Conservation (phyloP, 2,113 vertebrate species). For the Hylia prasina region DNA sequence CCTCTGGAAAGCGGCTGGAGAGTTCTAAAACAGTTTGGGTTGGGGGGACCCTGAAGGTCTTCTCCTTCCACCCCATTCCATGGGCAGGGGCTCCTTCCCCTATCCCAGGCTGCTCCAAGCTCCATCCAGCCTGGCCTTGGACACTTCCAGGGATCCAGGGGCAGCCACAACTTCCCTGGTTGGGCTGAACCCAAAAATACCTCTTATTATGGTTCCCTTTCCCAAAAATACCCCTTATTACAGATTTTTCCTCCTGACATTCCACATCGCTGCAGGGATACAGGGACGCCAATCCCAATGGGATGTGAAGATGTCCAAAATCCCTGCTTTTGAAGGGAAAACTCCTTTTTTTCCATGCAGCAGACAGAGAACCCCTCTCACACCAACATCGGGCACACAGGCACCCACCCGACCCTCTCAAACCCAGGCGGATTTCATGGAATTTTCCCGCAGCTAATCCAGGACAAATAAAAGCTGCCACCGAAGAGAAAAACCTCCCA, state of each 20-base stretch:
- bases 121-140: neutral
- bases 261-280: neutral
- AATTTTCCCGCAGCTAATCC: neutral
- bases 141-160: neutral
- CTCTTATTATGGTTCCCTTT: neutral
- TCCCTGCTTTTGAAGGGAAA: neutral
- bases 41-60: neutral
- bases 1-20: neutral
- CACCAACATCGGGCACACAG: rapidly evolving
- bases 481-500: neutral
- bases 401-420: rapidly evolving
- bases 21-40: neutral
- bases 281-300: rapidly evolving
- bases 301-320: neutral
- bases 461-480: neutral
- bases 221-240: neutral
- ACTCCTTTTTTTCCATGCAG: neutral
- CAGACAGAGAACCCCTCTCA: rapidly evolving
- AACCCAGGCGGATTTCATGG: neutral
- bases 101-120: neutral
- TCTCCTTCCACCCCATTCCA: neutral
- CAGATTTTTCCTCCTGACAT: neutral
- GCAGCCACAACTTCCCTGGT: neutral
- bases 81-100: neutral
- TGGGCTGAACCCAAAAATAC: rapidly evolving